Evolutionary conservation across 1,140 invertebrate genomes (phyloP).

Genomic region (Aleiodes sp.): DNA sequence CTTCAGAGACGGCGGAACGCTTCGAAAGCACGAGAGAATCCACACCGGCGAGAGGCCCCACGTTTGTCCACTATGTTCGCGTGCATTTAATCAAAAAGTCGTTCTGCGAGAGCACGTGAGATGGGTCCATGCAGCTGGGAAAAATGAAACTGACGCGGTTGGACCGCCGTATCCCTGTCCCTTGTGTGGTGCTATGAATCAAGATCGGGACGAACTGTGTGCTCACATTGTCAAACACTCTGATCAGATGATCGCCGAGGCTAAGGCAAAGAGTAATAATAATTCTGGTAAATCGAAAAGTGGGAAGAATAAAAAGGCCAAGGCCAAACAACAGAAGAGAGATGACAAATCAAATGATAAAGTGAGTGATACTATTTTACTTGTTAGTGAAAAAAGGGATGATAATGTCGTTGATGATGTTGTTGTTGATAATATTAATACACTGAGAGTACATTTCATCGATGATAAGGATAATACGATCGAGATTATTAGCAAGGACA

Average conservation of each 20-base stretch:
- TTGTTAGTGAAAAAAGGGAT: neutral
- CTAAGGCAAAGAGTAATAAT: constrained; percentile 57
- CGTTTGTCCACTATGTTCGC: constrained; percentile 72
- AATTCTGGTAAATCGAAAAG: constrained; percentile 47
- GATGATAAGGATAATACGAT: constrained; percentile 8
- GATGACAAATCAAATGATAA: neutral
- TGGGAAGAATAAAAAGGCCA: constrained; percentile 44
- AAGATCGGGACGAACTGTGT: constrained; percentile 65
- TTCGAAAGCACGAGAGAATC: constrained; percentile 72
- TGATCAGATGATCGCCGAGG: constrained; percentile 63
- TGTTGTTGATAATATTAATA: neutral
- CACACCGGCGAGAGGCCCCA: constrained; percentile 75
- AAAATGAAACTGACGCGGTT: constrained; percentile 50
- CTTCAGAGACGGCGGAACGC: constrained; percentile 71
- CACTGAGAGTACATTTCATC: neutral
- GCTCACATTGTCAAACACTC: constrained; percentile 68
- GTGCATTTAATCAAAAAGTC: constrained; percentile 70
- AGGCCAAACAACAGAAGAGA: constrained; percentile 22
- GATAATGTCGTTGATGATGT: neutral
- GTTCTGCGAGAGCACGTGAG: constrained; percentile 66
- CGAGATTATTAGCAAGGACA: constrained; percentile 30
- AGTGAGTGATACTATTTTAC: neutral
- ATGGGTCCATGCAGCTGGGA: constrained; percentile 65
- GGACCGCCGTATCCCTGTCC: constrained; percentile 59
- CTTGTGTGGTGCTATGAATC: constrained; percentile 58